These are phyloP conservation scores for Charina bottae DNA, from an alignment of 2,113 vertebrate species.

Conservation along the genomic window DNA sequence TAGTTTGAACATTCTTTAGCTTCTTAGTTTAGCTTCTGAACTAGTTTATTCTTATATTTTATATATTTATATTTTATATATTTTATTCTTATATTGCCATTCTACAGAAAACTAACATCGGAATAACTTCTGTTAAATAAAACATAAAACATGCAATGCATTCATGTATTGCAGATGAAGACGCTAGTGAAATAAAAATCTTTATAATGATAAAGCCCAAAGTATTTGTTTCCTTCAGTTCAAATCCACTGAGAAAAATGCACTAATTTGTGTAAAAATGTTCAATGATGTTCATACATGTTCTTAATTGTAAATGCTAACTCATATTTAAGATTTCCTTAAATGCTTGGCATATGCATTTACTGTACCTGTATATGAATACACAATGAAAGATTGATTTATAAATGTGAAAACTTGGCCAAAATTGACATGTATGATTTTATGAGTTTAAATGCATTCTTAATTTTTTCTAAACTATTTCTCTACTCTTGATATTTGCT, in stretches of 20 bases:
- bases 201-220: background rate
- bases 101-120: background rate
- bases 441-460: background rate
- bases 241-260: background rate
- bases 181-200: background rate
- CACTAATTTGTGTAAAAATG: background rate
- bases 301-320: slow-evolving; percentile 10
- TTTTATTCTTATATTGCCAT: background rate
- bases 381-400: background rate
- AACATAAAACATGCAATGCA: background rate
- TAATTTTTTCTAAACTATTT: slow-evolving; percentile 26
- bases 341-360: background rate
- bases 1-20: too few relatives aligned
- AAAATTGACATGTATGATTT: background rate
- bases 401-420: background rate
- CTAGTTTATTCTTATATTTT: too few relatives aligned
- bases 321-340: slow-evolving; percentile 9
- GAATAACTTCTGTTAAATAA: background rate
- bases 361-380: background rate
- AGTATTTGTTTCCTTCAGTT: slow-evolving; percentile 39
- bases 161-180: background rate
- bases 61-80: too few relatives aligned
- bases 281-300: background rate
- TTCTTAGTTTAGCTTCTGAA: too few relatives aligned
- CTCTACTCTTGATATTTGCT: slow-evolving; percentile 30